These are phyloP conservation scores for Ciconia maguari DNA, from an alignment of 2,113 vertebrate species.

Conservation along the genomic window DNA sequence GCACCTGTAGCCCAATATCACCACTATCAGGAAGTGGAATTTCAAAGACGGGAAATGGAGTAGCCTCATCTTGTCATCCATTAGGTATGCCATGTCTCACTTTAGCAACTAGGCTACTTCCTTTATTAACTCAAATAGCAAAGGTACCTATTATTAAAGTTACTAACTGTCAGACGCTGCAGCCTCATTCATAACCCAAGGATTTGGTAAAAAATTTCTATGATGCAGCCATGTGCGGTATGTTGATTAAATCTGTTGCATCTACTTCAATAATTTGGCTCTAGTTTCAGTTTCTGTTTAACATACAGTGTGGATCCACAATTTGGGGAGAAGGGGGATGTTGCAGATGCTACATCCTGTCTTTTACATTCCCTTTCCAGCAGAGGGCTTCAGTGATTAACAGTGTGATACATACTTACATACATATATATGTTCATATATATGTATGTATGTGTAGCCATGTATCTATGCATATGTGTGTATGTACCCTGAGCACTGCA, in stretches of 20 bases:
- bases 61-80: not conserved
- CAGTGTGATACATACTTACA: not conserved
- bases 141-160: not conserved
- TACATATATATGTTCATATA: rapidly evolving
- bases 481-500: not conserved
- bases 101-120: not conserved
- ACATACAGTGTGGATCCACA: not conserved
- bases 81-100: not conserved
- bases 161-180: not conserved
- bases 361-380: not conserved
- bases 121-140: not conserved
- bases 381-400: not conserved
- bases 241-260: not conserved
- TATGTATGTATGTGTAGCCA: not conserved
- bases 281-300: not conserved
- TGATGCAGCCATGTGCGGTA: not conserved
- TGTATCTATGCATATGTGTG: no score
- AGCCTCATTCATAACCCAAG: not conserved
- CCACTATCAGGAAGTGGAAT: not conserved
- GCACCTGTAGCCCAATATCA: not conserved
- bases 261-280: not conserved
- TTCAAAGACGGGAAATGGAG: not conserved
- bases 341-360: not conserved
- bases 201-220: not conserved
- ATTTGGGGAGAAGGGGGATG: not conserved